Evolutionary conservation across 1,140 invertebrate species (phyloP).

Genomic region (Calosoma granatense): DNA sequence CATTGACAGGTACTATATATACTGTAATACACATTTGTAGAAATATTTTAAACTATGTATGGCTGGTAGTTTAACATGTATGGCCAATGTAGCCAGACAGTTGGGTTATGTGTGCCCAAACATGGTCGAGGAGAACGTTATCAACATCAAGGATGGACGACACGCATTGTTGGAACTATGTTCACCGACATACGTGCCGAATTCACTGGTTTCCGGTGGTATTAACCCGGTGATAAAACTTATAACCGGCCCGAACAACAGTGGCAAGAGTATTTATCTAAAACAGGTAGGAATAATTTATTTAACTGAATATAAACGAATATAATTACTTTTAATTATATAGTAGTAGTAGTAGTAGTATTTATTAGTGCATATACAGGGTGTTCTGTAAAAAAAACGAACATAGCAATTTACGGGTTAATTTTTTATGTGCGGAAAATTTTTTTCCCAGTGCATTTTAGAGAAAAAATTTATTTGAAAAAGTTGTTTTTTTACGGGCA

Average conservation of each 20-base stretch:
- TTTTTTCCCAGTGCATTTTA: no score
- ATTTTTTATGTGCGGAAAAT: no score
- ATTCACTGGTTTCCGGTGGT: conserved; percentile 50
- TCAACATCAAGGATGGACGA: conserved; percentile 60
- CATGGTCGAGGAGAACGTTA: conserved; percentile 45
- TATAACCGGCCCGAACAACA: conserved; percentile 80
- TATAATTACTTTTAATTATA: neutral
- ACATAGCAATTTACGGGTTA: no score
- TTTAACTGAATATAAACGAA: neutral
- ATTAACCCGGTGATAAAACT: conserved; percentile 56
- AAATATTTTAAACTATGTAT: no score
- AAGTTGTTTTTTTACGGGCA: no score
- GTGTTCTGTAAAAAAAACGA: no score
- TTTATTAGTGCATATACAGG: no score
- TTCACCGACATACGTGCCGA: conserved; percentile 59
- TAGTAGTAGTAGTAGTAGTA: conserved; percentile 26
- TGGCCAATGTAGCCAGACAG: conserved; percentile 58
- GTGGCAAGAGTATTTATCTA: conserved; percentile 86
- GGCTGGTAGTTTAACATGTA: conserved; percentile 65
- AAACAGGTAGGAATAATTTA: conserved; percentile 55
- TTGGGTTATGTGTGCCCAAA: conserved; percentile 60
- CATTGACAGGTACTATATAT: conserved; percentile 56
- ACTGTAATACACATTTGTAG: neutral
- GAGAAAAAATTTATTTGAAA: no score
- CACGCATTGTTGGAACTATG: conserved; percentile 69